phyloP scores from a whole-genome alignment of 2,797 vertebrate species.

The Lycodopsis pacificus region DNA sequence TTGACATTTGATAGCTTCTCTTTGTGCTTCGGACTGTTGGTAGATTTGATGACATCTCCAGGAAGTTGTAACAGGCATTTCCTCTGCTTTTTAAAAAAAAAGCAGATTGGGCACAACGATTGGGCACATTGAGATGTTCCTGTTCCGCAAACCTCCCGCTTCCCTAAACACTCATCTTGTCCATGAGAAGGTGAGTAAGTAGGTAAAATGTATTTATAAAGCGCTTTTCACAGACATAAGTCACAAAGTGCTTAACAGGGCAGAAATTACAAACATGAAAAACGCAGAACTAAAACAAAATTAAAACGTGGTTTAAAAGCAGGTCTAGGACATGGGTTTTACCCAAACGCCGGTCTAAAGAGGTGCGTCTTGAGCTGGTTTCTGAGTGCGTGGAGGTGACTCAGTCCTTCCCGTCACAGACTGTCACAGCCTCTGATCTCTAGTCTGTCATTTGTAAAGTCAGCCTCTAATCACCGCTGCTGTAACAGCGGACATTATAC shows the following conservation, averaged over 20 bases:
- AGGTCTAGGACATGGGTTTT: too few relatives aligned
- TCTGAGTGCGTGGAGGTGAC: constrained; percentile 28
- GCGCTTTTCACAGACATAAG: too few relatives aligned
- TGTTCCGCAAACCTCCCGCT: neutral
- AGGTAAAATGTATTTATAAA: too few relatives aligned
- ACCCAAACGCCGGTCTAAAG: too few relatives aligned
- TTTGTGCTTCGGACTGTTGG: neutral
- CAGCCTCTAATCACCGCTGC: constrained; percentile 54
- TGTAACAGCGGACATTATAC: constrained; percentile 39
- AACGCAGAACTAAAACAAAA: too few relatives aligned
- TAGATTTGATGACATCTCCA: neutral
- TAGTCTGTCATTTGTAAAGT: constrained; percentile 58
- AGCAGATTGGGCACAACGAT: too few relatives aligned
- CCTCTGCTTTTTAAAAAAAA: neutral
- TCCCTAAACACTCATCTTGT: constrained; percentile 35
- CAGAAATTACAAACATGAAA: too few relatives aligned
- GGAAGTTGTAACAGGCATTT: neutral
- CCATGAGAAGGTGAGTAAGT: constrained; percentile 26
- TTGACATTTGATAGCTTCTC: neutral
- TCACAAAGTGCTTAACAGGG: too few relatives aligned
- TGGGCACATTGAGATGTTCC: neutral
- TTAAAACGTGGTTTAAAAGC: too few relatives aligned
- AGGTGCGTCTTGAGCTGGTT: too few relatives aligned
- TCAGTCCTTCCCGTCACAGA: constrained; percentile 54
- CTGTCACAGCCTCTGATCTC: constrained; percentile 55